These are phyloP conservation scores for Drosophila murphyi DNA, from an alignment of 1,140 invertebrate genomes.

Conservation along the genomic window DNA sequence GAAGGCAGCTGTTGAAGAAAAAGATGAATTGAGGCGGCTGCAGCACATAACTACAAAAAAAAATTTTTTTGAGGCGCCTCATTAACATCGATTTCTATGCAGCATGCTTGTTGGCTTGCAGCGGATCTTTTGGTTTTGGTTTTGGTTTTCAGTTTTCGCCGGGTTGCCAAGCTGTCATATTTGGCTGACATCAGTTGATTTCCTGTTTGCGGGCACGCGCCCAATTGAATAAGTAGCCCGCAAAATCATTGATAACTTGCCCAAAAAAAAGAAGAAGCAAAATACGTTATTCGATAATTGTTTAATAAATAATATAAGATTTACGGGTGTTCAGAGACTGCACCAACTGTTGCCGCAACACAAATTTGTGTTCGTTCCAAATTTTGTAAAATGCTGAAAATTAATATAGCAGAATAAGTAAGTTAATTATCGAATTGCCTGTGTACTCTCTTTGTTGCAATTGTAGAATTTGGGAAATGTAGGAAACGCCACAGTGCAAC, in stretches of 20 bases:
- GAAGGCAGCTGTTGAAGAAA: neutral
- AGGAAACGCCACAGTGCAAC: constrained; percentile 12
- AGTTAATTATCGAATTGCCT: neutral
- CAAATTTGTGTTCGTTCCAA: too few species aligned
- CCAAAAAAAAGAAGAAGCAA: too few species aligned
- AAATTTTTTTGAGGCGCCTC: constrained; percentile 9
- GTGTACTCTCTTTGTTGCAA: neutral
- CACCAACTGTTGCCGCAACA: too few species aligned
- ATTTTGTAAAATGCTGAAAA: too few species aligned
- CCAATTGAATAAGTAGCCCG: neutral
- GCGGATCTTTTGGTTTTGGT: neutral
- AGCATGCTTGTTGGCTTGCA: constrained; percentile 14
- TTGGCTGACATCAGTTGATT: constrained; percentile 14
- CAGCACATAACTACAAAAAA: neutral
- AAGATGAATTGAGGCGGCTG: neutral
- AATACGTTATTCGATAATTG: too few species aligned
- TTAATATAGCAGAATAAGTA: too few species aligned
- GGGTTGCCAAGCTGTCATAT: constrained; percentile 7
- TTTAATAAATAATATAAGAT: too few species aligned
- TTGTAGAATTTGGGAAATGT: neutral
- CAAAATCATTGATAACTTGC: too few species aligned
- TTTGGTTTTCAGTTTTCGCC: neutral
- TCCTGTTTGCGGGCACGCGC: constrained; percentile 36
- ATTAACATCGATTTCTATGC: constrained; percentile 46
- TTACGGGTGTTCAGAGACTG: too few species aligned